Evolutionary conservation across 2,888 invertebrate species (phyloP).

Genomic region (Hemithea aestivaria): DNA sequence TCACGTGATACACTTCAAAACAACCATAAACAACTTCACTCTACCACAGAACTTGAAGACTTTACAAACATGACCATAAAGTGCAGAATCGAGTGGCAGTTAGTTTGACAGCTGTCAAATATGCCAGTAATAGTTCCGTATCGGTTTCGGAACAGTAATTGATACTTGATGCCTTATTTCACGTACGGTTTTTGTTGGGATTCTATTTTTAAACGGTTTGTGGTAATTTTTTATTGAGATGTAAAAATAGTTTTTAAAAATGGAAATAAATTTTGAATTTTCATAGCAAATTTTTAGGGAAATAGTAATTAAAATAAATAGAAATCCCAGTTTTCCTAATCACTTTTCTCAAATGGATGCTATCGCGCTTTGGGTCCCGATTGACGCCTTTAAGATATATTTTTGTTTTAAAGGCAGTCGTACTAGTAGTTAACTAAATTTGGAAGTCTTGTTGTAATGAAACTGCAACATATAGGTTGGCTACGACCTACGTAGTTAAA

Average conservation of each 20-base stretch:
- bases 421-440: too few species aligned
- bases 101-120: constrained; percentile 21
- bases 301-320: too few species aligned
- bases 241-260: constrained; percentile 12
- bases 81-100: constrained; percentile 27
- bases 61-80: constrained; percentile 24
- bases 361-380: too few species aligned
- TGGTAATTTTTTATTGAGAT: constrained; percentile 24
- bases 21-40: constrained; percentile 20
- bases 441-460: too few species aligned
- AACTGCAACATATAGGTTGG: too few species aligned
- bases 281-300: too few species aligned
- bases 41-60: constrained; percentile 4
- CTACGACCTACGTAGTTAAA: too few species aligned
- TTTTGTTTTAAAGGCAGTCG: too few species aligned
- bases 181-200: constrained; percentile 42
- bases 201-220: constrained; percentile 35
- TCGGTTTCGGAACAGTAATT: constrained; percentile 55
- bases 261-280: too few species aligned
- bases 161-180: constrained; percentile 57
- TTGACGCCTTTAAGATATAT: too few species aligned
- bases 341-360: too few species aligned
- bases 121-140: constrained; percentile 35
- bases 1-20: constrained; percentile 48
- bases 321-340: too few species aligned